These are phyloP conservation scores for Polydrusus tereticollis DNA, from an alignment of 2,888 invertebrate species.

Conservation along the genomic window DNA sequence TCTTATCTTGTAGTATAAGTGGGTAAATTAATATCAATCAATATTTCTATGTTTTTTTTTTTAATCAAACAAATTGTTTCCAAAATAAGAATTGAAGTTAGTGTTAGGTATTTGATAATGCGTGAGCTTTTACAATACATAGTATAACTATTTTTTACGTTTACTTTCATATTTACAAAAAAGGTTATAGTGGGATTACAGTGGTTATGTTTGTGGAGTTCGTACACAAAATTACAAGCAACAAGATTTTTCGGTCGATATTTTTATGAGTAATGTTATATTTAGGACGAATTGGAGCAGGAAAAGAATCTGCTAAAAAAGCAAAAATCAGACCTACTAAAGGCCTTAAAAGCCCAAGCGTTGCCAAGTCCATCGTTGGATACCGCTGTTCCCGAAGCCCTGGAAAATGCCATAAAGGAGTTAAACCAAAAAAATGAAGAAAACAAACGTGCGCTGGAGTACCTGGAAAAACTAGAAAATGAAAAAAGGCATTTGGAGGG, in stretches of 20 bases:
- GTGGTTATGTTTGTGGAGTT: too few relatives aligned
- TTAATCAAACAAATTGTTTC: too few relatives aligned
- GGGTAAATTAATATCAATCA: too few relatives aligned
- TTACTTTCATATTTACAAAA: too few relatives aligned
- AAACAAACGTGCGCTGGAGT: constrained; percentile 69
- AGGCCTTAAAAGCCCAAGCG: constrained; percentile 59
- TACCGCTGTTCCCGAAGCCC: constrained; percentile 43
- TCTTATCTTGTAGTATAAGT: too few relatives aligned
- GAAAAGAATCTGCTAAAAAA: constrained; percentile 67
- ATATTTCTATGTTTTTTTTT: too few relatives aligned
- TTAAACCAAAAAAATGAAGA: constrained; percentile 69
- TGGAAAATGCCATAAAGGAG: constrained; percentile 63
- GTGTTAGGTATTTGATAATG: too few relatives aligned
- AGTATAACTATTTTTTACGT: too few relatives aligned
- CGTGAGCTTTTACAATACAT: too few relatives aligned
- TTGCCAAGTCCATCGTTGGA: constrained; percentile 11
- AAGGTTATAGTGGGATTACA: too few relatives aligned
- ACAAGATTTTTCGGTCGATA: background rate
- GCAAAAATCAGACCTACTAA: constrained; percentile 66
- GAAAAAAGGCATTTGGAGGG: constrained; percentile 69
- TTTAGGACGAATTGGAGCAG: constrained; percentile 68
- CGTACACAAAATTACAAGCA: too few relatives aligned
- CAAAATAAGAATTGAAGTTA: too few relatives aligned
- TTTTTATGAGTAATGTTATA: constrained; percentile 6
- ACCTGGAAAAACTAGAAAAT: constrained; percentile 63